Evolutionary conservation across 2,113 vertebrate genomes (phyloP).

Genomic region (Eurypyga helias): DNA sequence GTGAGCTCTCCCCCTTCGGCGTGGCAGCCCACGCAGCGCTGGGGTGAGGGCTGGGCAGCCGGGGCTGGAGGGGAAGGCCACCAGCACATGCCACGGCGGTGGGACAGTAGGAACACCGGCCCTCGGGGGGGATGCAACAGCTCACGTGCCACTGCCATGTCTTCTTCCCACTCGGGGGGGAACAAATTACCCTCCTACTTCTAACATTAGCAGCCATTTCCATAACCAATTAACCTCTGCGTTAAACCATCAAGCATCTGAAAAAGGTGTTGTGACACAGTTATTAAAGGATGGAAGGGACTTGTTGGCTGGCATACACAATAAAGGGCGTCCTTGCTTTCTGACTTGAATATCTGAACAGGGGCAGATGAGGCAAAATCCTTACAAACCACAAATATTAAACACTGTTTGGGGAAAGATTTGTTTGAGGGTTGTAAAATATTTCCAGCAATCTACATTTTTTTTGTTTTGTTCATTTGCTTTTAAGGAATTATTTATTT

Average conservation of each 20-base stretch:
- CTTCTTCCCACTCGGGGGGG: background rate
- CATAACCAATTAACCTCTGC: constrained; percentile 65
- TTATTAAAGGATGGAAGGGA: constrained; percentile 50
- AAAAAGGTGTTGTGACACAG: constrained; percentile 61
- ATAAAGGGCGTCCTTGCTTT: background rate
- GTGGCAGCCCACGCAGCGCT: background rate
- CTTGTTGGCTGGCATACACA: constrained; percentile 29
- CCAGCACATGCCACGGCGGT: accelerated
- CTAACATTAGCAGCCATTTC: constrained; percentile 66
- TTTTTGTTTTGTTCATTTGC: background rate
- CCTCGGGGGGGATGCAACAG: background rate
- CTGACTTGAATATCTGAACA: background rate
- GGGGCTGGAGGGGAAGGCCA: accelerated
- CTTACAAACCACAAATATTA: background rate
- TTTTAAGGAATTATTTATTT: background rate
- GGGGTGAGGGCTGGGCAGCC: background rate
- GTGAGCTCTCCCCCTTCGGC: accelerated
- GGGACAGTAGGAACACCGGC: background rate
- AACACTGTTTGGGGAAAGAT: background rate
- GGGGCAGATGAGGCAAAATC: background rate
- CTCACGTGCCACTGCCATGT: background rate
- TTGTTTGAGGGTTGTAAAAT: background rate
- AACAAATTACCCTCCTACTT: constrained; percentile 44
- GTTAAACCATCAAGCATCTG: constrained; percentile 57
- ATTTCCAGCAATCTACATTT: background rate